Conservation (phyloP, 1,140 invertebrate species). For the Aphis gossypii region DNA sequence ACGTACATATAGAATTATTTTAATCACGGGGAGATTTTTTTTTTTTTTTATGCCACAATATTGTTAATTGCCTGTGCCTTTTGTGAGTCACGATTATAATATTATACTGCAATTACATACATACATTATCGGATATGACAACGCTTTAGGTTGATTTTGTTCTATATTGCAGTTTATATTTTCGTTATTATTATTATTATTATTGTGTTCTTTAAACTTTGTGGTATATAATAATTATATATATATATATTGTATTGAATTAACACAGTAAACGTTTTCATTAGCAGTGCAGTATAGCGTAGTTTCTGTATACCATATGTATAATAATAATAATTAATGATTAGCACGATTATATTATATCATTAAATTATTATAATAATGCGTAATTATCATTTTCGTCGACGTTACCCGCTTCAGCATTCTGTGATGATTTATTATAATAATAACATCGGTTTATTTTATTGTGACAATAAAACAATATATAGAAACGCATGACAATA, state of each 20-base stretch:
- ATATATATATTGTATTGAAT: conserved; percentile 46
- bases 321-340: conserved; percentile 33
- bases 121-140: not conserved
- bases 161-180: not conserved
- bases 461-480: not conserved
- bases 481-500: not conserved
- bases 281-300: conserved; percentile 37
- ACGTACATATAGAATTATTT: not conserved
- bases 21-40: conserved; percentile 29
- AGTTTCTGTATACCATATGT: conserved; percentile 27
- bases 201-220: conserved; percentile 29
- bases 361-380: conserved; percentile 11
- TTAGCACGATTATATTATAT: conserved; percentile 40
- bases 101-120: not conserved
- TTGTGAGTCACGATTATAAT: conserved; percentile 21
- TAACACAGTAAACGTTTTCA: conserved; percentile 53
- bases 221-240: conserved; percentile 32
- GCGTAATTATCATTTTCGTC: not conserved
- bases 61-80: not conserved
- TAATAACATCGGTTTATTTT: not conserved
- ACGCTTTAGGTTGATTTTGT: conserved; percentile 46
- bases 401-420: not conserved
- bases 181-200: too few species aligned
- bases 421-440: not conserved
- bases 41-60: conserved; percentile 14